A percentile compares a stretch with the other conserved stretches of the same genome.
These are phyloP conservation scores for Tympanuchus pallidicinctus DNA, from an alignment of 2,113 vertebrate species.

Conservation along the genomic window DNA sequence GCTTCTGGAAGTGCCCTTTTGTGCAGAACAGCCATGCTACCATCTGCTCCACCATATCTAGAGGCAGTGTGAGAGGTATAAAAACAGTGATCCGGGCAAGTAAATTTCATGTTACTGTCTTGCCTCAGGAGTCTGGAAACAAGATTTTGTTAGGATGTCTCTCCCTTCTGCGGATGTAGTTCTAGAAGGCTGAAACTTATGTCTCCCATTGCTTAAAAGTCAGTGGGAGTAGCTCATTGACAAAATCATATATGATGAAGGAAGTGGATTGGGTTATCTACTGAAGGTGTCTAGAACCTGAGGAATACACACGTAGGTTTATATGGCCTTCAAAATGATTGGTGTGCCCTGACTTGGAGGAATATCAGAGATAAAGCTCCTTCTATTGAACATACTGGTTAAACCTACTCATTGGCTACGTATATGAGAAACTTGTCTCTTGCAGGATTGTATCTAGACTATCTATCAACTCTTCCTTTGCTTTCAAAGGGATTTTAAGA, in stretches of 20 bases:
- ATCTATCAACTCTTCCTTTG: not conserved
- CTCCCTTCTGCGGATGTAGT: rapidly evolving
- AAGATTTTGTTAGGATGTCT: not conserved
- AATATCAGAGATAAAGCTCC: not conserved
- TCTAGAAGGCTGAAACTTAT: not conserved
- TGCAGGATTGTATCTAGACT: not conserved
- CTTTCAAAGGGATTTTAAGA: not conserved
- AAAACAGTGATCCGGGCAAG: not conserved
- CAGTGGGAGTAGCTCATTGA: not conserved
- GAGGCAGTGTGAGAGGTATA: too few species aligned
- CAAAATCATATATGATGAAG: not conserved
- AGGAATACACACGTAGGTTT: not conserved
- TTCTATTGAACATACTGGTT: not conserved
- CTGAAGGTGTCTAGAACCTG: not conserved
- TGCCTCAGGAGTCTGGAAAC: not conserved
- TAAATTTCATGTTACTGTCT: not conserved
- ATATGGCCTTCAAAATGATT: not conserved
- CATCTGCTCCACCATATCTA: rapidly evolving
- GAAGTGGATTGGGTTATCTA: not conserved
- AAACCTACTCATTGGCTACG: not conserved
- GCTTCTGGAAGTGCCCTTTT: not conserved
- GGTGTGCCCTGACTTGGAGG: not conserved
- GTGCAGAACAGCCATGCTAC: rapidly evolving
- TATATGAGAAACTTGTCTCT: rapidly evolving
- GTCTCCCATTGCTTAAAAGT: not conserved